Evolutionary conservation across 2,113 vertebrate species (phyloP).

Genomic region (Callipepla squamata): DNA sequence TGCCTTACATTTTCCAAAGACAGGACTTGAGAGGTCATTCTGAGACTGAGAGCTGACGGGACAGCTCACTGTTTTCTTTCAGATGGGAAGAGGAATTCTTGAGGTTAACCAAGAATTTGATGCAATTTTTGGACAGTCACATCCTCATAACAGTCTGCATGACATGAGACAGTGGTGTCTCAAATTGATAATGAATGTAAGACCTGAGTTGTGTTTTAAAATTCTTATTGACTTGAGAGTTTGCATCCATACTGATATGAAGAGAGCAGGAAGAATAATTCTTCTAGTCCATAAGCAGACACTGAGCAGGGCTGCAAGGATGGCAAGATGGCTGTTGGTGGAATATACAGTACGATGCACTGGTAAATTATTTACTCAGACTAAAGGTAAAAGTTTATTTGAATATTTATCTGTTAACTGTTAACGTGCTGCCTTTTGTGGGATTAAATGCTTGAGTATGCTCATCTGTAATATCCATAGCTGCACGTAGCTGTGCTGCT

Average conservation of each 20-base stretch:
- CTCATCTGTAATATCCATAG: background rate
- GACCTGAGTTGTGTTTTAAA: background rate
- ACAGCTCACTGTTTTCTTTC: background rate
- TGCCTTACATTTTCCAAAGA: background rate
- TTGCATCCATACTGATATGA: background rate
- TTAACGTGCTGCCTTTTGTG: background rate
- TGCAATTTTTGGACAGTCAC: background rate
- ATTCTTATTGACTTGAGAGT: background rate
- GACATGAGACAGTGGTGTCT: background rate
- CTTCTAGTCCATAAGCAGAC: background rate
- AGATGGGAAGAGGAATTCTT: background rate
- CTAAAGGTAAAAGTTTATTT: slow-evolving; percentile 14
- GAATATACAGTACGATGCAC: slow-evolving; percentile 5
- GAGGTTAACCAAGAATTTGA: background rate
- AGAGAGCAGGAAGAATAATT: background rate
- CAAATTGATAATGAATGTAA: background rate
- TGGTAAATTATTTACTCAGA: slow-evolving; percentile 47
- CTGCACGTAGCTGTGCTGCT: background rate
- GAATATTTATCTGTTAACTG: slow-evolving; percentile 25
- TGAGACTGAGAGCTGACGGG: background rate
- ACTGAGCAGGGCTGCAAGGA: background rate
- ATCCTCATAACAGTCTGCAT: background rate
- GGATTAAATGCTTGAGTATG: background rate
- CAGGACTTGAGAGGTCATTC: background rate
- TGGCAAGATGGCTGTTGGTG: background rate